Conservation (phyloP, 2,113 vertebrate genomes). For the Paramisgurnus dabryanus region DNA sequence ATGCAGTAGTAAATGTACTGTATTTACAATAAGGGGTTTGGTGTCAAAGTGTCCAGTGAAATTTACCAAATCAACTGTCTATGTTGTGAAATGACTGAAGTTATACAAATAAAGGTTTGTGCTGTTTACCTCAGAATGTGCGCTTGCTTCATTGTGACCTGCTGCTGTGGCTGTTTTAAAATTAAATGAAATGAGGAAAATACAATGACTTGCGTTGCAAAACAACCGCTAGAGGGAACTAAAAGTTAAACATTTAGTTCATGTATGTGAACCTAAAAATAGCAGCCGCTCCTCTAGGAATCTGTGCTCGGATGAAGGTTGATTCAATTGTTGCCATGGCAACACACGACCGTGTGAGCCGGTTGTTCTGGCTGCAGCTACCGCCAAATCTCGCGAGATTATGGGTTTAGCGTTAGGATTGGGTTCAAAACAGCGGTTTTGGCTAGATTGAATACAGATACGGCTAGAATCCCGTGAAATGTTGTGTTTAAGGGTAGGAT, state of each 20-base stretch:
- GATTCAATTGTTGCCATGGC: conserved; percentile 43
- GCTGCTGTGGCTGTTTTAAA: too few relatives aligned
- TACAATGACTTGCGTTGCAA: not conserved
- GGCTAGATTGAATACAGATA: too few relatives aligned
- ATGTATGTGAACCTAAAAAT: conserved; percentile 12
- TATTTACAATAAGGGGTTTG: conserved; percentile 61
- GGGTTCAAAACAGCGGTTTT: too few relatives aligned
- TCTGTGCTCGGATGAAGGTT: conserved; percentile 21
- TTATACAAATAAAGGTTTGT: conserved; percentile 63
- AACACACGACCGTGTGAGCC: not conserved
- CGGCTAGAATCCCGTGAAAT: too few relatives aligned
- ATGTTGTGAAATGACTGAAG: conserved; percentile 66
- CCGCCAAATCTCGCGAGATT: too few relatives aligned
- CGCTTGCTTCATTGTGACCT: not conserved
- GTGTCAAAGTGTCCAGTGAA: conserved; percentile 65
- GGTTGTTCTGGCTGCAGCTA: too few relatives aligned
- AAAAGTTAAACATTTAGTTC: conserved; percentile 8
- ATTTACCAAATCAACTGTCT: conserved; percentile 63
- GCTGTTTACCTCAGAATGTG: conserved; percentile 51
- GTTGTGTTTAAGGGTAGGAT: too few relatives aligned
- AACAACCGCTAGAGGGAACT: conserved; percentile 40
- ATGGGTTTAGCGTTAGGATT: too few relatives aligned
- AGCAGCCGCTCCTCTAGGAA: not conserved
- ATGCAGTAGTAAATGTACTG: conserved; percentile 62
- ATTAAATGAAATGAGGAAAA: too few relatives aligned